These are phyloP conservation scores for Thripadectes ignobilis DNA, from an alignment of 2,797 vertebrate species.

Conservation along the genomic window DNA sequence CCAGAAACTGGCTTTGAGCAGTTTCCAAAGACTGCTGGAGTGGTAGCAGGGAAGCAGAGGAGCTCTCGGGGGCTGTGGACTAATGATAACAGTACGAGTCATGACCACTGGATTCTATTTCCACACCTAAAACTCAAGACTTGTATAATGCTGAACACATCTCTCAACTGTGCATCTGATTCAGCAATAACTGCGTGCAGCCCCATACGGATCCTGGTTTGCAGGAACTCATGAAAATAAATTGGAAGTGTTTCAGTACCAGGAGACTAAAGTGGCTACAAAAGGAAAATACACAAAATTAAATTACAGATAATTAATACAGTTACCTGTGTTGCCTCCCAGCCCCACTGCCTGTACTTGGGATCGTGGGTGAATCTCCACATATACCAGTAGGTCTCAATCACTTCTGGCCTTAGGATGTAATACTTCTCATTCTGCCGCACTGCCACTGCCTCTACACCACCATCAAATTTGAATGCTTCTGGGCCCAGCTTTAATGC, in stretches of 20 bases:
- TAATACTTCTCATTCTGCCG: conserved; percentile 98
- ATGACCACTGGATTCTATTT: not conserved
- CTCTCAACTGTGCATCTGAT: not conserved
- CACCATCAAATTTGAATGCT: conserved; percentile 97
- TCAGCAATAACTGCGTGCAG: not conserved
- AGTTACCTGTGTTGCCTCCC: conserved; percentile 94
- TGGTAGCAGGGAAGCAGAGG: not conserved
- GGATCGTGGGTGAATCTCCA: conserved; percentile 98
- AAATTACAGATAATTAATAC: not conserved
- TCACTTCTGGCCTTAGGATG: conserved; percentile 96
- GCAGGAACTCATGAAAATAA: not conserved
- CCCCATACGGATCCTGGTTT: rapidly evolving
- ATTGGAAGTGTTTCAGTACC: not conserved
- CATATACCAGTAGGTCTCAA: conserved; percentile 99
- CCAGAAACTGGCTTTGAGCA: not conserved
- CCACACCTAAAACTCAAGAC: not conserved
- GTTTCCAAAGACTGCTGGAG: not conserved
- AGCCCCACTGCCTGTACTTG: conserved; percentile 97
- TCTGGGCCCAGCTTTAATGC: conserved; percentile 96
- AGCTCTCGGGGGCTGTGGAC: not conserved
- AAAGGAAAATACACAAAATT: not conserved
- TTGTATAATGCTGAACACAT: not conserved
- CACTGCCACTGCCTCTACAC: conserved; percentile 92
- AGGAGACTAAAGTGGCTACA: not conserved
- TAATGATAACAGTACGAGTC: not conserved